These are phyloP conservation scores for Achatina immaculata DNA, from an alignment of 1,140 invertebrate species.

Conservation along the genomic window DNA sequence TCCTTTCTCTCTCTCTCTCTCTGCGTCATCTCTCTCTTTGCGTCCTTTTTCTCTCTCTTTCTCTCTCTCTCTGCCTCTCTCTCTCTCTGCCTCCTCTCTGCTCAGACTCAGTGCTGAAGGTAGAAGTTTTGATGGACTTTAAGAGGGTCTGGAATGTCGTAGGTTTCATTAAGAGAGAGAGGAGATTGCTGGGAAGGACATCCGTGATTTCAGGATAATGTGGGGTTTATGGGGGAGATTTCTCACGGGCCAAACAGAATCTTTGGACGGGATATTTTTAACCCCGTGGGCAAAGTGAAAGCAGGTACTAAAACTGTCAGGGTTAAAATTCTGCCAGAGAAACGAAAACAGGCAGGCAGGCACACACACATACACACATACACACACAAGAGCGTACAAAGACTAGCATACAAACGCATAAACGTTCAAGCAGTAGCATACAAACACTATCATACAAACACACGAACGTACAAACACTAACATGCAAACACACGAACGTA, in stretches of 20 bases:
- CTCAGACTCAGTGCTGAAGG: background rate
- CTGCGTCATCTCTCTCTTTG: background rate
- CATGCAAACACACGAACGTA: constrained; percentile 32
- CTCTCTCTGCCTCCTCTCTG: constrained; percentile 3
- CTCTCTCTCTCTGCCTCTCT: constrained; percentile 36
- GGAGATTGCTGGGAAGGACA: too few relatives aligned
- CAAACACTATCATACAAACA: constrained; percentile 12
- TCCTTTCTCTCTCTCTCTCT: background rate
- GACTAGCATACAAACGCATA: constrained; percentile 17
- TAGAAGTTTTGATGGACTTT: too few relatives aligned
- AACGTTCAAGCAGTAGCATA: background rate
- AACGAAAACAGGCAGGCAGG: background rate
- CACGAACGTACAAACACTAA: constrained; percentile 30
- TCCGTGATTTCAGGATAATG: too few relatives aligned
- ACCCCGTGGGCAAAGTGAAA: too few relatives aligned
- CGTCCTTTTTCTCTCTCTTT: background rate
- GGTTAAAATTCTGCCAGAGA: background rate
- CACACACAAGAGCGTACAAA: constrained; percentile 29
- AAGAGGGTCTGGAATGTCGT: too few relatives aligned
- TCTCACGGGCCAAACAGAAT: too few relatives aligned
- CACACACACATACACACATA: constrained; percentile 31
- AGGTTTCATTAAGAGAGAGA: too few relatives aligned
- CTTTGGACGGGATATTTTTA: too few relatives aligned
- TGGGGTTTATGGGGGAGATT: too few relatives aligned
- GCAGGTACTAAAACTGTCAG: too few relatives aligned